Conservation (phyloP, 1,140 invertebrate species). For the Drosophila lowei region DNA sequence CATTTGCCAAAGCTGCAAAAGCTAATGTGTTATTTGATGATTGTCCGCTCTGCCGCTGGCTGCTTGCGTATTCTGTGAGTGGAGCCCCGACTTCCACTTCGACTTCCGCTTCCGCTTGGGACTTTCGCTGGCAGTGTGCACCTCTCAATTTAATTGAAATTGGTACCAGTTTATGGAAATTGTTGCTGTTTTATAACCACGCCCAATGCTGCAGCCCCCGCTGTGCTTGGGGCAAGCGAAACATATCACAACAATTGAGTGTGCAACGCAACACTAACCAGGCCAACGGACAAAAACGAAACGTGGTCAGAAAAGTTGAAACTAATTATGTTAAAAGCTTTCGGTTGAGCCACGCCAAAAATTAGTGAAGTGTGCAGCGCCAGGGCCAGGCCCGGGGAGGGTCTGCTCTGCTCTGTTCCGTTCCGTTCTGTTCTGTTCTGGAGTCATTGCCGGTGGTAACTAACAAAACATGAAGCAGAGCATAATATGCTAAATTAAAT, state of each 20-base stretch:
- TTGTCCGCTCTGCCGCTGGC: conserved; percentile 32
- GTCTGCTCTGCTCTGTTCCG: too few species aligned
- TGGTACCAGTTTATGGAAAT: conserved; percentile 47
- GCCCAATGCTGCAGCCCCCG: conserved; percentile 5
- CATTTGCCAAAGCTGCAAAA: conserved; percentile 41
- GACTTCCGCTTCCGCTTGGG: conserved; percentile 37
- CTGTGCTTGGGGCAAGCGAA: conserved; percentile 4
- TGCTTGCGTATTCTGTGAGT: conserved; percentile 47
- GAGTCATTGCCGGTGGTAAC: conserved; percentile 19
- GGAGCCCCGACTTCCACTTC: conserved; percentile 31
- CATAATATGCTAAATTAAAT: conserved; percentile 71
- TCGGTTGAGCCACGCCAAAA: conserved; percentile 60
- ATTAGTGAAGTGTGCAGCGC: conserved; percentile 49
- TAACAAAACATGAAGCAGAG: conserved; percentile 61
- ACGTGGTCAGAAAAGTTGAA: conserved; percentile 78
- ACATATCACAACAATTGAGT: conserved; percentile 53
- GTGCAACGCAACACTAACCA: conserved; percentile 76
- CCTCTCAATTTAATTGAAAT: conserved; percentile 49
- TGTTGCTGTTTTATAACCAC: conserved; percentile 40
- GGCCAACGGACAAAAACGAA: conserved; percentile 75
- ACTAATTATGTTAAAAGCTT: conserved; percentile 81
- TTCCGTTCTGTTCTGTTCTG: background rate
- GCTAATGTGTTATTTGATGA: conserved; percentile 71
- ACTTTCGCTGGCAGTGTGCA: background rate
- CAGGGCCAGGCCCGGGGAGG: background rate